Base-by-base conservation (phyloP, 2,888 invertebrate genomes). In the Dasysyrphus tricinctus region DNA sequence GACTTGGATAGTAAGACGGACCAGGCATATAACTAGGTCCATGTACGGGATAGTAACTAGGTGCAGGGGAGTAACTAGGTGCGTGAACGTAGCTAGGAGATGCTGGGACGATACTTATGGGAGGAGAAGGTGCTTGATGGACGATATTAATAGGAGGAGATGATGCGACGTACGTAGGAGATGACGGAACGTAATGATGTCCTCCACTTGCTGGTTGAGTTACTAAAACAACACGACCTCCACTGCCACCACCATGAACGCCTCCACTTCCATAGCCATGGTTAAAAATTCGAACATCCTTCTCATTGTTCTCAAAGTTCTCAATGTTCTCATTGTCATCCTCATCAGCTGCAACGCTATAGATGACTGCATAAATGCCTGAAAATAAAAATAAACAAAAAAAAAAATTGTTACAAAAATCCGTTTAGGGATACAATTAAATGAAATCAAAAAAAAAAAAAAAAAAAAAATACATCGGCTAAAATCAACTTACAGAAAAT, bases 401-500 rank as follows among this genome's bases (percentile, higher is more conserved):
- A 24, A 2, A n/a, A 54, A 54, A 14, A 37, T 19, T 19, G 7
- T 54, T 61, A 9, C 19, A 0, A 42, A 67, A 32, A 24, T 12
- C 8, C 8, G 0, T 24, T 42, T 8, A 16, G 47, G n/a, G 4
- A 44, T n/a, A 19, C 24, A 44, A 14, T 32, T 6, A 16, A 16
- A 47, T 16, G 3, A 47, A 44, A 29, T n/a, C 3, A 49, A 32
- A 24, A 1, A 3, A n/a, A n/a, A n/a, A 47, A n/a, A 16, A 19
- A 34, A 51, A 19, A 42, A 12, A 9, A 32, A 32, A 32, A 32
- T 32, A 3, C 5, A 4, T 32, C 42, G 12, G 1, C 11, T 39
- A 11, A 12, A 39, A 29, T 49, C 24, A 44, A 85, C 80, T 77
- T 19, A 80, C 85, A 73, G 57, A 85, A 63, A 44, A 77, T 12